phyloP scores from a whole-genome alignment of 2,797 vertebrate species.

The Phrynocephalus vlangalii region DNA sequence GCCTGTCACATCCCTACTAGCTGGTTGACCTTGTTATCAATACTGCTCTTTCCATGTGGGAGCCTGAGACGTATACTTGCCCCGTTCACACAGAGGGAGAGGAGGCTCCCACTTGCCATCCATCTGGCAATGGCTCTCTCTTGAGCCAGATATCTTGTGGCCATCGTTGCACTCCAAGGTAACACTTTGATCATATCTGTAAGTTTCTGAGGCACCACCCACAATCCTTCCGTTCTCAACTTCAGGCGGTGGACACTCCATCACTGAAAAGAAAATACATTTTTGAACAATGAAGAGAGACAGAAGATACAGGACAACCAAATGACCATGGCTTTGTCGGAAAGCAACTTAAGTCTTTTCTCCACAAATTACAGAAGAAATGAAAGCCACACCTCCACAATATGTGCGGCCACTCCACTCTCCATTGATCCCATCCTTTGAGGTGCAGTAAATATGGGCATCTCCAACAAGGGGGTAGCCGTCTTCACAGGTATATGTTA shows the following conservation, averaged over 20 bases:
- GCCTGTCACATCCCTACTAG: too few relatives aligned
- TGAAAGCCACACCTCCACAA: slow-evolving; percentile 68
- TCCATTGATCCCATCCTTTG: slow-evolving; percentile 44
- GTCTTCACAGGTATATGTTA: slow-evolving; percentile 58
- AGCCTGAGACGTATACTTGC: neutral
- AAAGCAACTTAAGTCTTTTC: neutral
- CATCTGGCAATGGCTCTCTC: slow-evolving; percentile 36
- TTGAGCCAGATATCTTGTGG: slow-evolving; percentile 43
- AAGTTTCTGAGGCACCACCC: slow-evolving; percentile 24
- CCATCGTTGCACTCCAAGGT: slow-evolving; percentile 46
- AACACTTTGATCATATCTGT: slow-evolving; percentile 15
- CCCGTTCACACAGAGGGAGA: neutral
- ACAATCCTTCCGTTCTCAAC: slow-evolving; percentile 24
- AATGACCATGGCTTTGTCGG: neutral
- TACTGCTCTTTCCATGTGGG: neutral
- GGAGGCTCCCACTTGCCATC: slow-evolving; percentile 18
- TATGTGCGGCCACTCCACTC: slow-evolving; percentile 51
- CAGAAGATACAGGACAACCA: neutral
- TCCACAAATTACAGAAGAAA: neutral
- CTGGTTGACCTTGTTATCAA: too few relatives aligned
- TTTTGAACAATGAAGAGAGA: neutral
- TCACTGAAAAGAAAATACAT: neutral
- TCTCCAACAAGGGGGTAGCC: slow-evolving; percentile 59
- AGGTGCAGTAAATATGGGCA: slow-evolving; percentile 63
- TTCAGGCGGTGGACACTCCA: neutral